Conservation (phyloP, 2,888 invertebrate genomes). For the Hybos culiciformis region DNA sequence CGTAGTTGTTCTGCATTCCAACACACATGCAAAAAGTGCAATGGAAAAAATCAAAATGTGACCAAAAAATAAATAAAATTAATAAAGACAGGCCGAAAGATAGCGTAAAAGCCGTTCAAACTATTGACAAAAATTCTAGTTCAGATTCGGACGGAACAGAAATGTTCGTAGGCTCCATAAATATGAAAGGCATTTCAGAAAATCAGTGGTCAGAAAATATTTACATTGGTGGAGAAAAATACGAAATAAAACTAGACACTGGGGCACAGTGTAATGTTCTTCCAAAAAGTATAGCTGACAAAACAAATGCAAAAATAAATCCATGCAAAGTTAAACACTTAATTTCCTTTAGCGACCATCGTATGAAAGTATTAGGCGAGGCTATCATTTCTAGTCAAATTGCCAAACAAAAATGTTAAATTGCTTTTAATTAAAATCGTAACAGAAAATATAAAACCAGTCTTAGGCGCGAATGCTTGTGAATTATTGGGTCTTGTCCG, state of each 20-base stretch:
- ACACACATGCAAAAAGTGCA: conserved; percentile 1
- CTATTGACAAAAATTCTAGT: neutral
- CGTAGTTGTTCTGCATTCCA: conserved; percentile 4
- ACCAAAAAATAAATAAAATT: too few relatives aligned
- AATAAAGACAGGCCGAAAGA: neutral
- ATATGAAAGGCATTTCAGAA: neutral
- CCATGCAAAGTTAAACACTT: neutral
- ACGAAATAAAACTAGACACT: neutral
- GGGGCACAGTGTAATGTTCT: neutral
- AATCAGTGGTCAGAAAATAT: neutral
- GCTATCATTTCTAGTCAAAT: neutral
- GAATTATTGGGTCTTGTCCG: conserved; percentile 9
- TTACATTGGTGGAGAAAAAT: neutral
- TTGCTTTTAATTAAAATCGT: neutral
- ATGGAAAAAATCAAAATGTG: conserved; percentile 1
- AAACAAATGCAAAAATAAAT: too few relatives aligned
- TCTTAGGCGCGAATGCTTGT: conserved; percentile 6
- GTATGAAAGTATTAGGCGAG: neutral
- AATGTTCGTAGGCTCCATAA: neutral
- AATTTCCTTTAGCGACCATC: neutral
- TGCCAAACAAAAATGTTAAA: neutral
- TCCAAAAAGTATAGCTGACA: neutral
- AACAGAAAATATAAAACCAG: neutral
- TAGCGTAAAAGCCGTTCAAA: neutral
- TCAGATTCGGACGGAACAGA: neutral